Evolutionary conservation across 1,140 invertebrate genomes (phyloP).

Genomic region (Orchestia grillus): DNA sequence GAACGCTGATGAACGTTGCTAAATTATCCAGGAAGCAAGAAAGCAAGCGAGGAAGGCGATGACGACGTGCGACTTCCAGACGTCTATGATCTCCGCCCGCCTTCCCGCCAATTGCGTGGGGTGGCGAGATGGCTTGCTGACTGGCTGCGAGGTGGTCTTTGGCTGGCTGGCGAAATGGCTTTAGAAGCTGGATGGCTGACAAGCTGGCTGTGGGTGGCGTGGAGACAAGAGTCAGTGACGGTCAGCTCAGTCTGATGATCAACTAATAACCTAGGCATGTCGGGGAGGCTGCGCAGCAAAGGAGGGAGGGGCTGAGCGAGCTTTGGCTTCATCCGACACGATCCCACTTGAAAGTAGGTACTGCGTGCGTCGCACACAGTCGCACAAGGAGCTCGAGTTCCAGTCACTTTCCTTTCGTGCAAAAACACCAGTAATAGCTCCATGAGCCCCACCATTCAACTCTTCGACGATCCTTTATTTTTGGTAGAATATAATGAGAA

Average conservation of each 20-base stretch:
- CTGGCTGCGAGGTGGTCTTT: neutral
- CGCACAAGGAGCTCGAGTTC: neutral
- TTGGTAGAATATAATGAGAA: neutral
- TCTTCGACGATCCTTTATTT: neutral
- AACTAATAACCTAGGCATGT: conserved; percentile 40
- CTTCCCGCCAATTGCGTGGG: conserved; percentile 54
- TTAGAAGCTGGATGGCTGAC: conserved; percentile 29
- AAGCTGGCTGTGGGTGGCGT: conserved; percentile 14
- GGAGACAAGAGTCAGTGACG: conserved; percentile 49
- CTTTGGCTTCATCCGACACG: neutral
- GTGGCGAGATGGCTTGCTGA: conserved; percentile 22
- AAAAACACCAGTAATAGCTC: neutral
- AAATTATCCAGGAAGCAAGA: neutral
- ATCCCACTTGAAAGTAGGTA: conserved; percentile 18
- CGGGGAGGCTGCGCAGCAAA: neutral
- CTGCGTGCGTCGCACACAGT: neutral
- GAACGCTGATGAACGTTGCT: neutral
- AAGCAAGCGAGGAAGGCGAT: neutral
- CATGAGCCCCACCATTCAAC: neutral
- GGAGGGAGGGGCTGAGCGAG: conserved; percentile 20
- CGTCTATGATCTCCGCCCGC: neutral
- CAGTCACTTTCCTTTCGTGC: neutral
- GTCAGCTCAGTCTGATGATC: conserved; percentile 36
- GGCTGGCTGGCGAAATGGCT: conserved; percentile 40
- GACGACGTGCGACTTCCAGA: conserved; percentile 47